Base-by-base conservation (phyloP, 2,888 invertebrate species). In the Catocala sponsa region DNA sequence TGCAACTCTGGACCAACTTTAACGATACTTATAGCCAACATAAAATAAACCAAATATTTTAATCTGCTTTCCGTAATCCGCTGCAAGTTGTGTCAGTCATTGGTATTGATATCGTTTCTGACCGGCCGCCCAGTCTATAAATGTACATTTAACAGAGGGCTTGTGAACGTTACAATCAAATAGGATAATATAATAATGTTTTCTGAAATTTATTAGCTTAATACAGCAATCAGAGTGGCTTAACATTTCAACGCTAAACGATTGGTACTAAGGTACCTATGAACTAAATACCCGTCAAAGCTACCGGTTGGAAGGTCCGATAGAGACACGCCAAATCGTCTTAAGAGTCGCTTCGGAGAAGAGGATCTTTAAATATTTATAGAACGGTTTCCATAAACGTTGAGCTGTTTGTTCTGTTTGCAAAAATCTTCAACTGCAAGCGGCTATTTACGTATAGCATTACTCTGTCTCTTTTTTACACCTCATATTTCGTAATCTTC, bases 311-410 rank as follows among this genome's bases (percentile, higher is more conserved):
- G 58, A 50, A 63, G 49, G 33, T 63, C 63, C 70, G 61, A 63
- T 64, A 68, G 68, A 69, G 62, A 63, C 57, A 70, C 56, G 47
- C 69, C 72, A 85, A 82, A 86, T 81, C 80, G 80, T 69, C 80
- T 83, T 83, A 81, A 67, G 61, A 70, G 58, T 61, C 65, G 62
- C 62, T 61, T 59, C 70, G 53, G 49, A 57, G 71, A 71, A 78
- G 72, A 70, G 68, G 74, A 77, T 81, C 83, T 81, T 84, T 81
- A 83, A 85, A 86, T 84, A 85, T 85, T 84, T 84, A 85, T 81
- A 77, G 72, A 77, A 81, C 69, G 66, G 74, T 82, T 85, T 76
- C 73, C 78, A 74, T 80, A 79, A 83, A 80, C 72, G 76, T 70
- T 79, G 74, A 80, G 74, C 78, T 67, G 67, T 72, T 76, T 74